Evolutionary conservation across 2,113 vertebrate genomes (phyloP).

Genomic region (Pedetes capensis): DNA sequence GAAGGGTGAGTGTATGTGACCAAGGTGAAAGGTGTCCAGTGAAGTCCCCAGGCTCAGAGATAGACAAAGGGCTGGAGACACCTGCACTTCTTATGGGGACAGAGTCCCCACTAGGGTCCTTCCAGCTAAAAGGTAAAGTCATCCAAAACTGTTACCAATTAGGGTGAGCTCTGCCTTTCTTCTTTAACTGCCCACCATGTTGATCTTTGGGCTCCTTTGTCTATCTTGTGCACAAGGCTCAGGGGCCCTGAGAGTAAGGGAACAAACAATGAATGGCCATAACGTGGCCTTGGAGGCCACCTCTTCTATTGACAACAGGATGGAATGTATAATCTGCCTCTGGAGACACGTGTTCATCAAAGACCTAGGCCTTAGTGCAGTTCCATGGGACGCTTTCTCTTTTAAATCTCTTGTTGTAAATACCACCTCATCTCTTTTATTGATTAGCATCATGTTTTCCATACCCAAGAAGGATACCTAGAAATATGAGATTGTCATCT

Average conservation of each 20-base stretch:
- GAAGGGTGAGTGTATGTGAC: not conserved
- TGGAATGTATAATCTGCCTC: not conserved
- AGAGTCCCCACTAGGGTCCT: no score
- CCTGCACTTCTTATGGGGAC: not conserved
- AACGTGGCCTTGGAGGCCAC: not conserved
- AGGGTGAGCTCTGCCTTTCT: not conserved
- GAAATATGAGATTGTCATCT: not conserved
- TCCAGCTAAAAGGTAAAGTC: not conserved
- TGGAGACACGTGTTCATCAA: not conserved
- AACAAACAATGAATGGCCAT: not conserved
- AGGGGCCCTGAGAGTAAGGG: not conserved
- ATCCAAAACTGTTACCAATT: not conserved
- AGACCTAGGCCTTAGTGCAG: no score
- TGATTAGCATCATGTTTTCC: not conserved
- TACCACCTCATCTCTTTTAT: not conserved
- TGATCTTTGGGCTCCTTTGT: not conserved
- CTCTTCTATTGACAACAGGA: not conserved
- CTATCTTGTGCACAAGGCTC: not conserved
- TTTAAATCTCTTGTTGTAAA: not conserved
- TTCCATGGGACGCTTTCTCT: not conserved
- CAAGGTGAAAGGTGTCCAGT: fast-evolving
- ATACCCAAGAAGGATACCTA: not conserved
- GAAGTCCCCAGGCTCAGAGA: not conserved
- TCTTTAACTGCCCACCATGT: not conserved
- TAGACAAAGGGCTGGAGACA: not conserved